These are phyloP conservation scores for Cirrhinus mrigala DNA, from an alignment of 2,797 vertebrate genomes.

Conservation along the genomic window DNA sequence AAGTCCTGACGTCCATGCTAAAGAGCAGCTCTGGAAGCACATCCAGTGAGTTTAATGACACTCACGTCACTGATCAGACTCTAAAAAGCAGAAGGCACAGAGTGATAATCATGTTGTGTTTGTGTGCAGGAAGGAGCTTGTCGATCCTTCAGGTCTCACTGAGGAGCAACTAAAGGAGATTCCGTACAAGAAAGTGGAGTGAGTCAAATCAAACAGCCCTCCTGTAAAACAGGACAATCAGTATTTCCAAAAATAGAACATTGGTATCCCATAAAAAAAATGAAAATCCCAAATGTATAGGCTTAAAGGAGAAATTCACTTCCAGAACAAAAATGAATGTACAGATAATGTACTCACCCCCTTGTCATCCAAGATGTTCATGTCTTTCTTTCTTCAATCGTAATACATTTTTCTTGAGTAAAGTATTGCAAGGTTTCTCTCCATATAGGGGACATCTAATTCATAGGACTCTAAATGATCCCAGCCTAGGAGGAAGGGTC, in stretches of 20 bases:
- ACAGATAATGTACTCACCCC: too few species aligned
- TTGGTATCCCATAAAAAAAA: not conserved
- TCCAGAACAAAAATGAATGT: too few species aligned
- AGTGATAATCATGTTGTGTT: constrained; percentile 20
- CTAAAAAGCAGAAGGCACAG: too few species aligned
- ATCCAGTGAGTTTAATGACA: constrained; percentile 83
- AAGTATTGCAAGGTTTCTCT: too few species aligned
- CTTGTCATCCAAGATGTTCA: too few species aligned
- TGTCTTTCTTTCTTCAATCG: too few species aligned
- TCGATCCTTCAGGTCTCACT: constrained; percentile 86
- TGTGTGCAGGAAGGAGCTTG: constrained; percentile 83
- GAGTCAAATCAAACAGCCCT: constrained; percentile 69
- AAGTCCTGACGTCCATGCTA: constrained; percentile 88
- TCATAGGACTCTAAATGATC: too few species aligned
- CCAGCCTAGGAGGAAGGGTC: too few species aligned
- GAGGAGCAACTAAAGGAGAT: constrained; percentile 90
- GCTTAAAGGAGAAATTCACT: not conserved
- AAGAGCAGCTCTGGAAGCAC: constrained; percentile 90
- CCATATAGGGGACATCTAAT: too few species aligned
- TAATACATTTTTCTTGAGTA: too few species aligned
- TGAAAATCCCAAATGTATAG: not conserved
- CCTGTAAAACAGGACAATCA: not conserved
- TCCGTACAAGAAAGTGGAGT: constrained; percentile 91
- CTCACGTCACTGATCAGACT: not conserved
- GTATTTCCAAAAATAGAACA: not conserved